phyloP scores from a whole-genome alignment of 2,113 vertebrate species.

The Cairina moschata region DNA sequence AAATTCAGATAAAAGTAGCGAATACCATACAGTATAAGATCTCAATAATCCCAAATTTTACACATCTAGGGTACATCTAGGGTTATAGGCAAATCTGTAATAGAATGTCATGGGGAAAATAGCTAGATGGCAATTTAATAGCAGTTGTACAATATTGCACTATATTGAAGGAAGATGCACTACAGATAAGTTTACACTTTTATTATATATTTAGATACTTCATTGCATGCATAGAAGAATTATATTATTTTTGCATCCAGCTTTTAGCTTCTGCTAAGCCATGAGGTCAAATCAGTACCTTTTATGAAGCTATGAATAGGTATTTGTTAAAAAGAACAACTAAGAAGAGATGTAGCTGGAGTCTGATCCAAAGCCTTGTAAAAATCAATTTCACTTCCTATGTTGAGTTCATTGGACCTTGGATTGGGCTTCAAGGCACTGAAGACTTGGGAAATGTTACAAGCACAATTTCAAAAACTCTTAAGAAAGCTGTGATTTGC shows the following conservation, averaged over 20 bases:
- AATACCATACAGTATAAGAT: background rate
- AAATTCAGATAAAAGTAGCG: background rate
- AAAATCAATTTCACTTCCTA: background rate
- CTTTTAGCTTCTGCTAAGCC: background rate
- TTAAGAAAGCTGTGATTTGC: background rate
- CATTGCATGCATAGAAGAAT: background rate
- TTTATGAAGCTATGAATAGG: background rate
- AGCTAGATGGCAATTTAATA: slow-evolving; percentile 18
- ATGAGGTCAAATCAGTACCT: background rate
- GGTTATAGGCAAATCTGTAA: background rate
- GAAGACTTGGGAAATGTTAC: background rate
- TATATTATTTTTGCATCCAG: background rate
- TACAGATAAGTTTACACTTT: background rate
- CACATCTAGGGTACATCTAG: background rate
- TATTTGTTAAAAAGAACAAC: background rate
- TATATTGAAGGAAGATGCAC: background rate
- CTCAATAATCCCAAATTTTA: background rate
- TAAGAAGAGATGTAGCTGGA: background rate
- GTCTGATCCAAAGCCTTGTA: background rate
- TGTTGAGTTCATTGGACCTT: background rate
- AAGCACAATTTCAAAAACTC: background rate
- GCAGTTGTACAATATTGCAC: background rate
- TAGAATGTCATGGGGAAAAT: background rate
- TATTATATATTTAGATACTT: background rate
- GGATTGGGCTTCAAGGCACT: background rate